A percentile compares a stretch with the other conserved stretches of the same genome.
These are phyloP conservation scores for Poeciliopsis paucimaculata DNA, from an alignment of 2,797 vertebrate species.

Conservation along the genomic window DNA sequence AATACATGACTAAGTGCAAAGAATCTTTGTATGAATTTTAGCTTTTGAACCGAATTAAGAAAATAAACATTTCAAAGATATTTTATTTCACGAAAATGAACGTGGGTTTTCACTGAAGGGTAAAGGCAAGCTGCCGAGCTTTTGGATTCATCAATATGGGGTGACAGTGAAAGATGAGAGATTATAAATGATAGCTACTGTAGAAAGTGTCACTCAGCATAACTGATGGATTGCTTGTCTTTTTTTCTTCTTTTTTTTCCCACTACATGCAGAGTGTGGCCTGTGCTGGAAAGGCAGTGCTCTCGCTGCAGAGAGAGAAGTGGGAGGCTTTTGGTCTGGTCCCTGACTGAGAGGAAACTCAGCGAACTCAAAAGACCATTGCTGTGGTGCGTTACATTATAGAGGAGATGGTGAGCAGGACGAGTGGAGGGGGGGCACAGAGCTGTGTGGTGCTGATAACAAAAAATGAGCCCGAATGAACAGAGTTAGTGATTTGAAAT, in stretches of 20 bases:
- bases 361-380: constrained; percentile 50
- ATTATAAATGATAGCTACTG: constrained; percentile 51
- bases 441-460: constrained; percentile 70
- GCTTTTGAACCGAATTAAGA: neutral
- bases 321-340: constrained; percentile 27
- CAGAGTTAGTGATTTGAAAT: constrained; percentile 66
- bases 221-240: constrained; percentile 38
- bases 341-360: constrained; percentile 42
- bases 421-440: constrained; percentile 27
- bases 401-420: constrained; percentile 53
- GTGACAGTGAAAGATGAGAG: constrained; percentile 41
- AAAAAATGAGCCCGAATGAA: constrained; percentile 59
- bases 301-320: constrained; percentile 17
- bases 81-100: neutral
- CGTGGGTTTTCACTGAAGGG: constrained; percentile 20
- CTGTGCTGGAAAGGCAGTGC: constrained; percentile 24
- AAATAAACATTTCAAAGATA: neutral
- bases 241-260: constrained; percentile 14
- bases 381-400: constrained; percentile 57
- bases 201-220: constrained; percentile 33
- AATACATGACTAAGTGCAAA: neutral
- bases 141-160: constrained; percentile 29
- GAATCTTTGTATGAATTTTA: neutral
- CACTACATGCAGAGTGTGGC: constrained; percentile 9
- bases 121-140: constrained; percentile 34